phyloP scores from a whole-genome alignment of 1,140 invertebrate species.

The Oscheius sp. region DNA sequence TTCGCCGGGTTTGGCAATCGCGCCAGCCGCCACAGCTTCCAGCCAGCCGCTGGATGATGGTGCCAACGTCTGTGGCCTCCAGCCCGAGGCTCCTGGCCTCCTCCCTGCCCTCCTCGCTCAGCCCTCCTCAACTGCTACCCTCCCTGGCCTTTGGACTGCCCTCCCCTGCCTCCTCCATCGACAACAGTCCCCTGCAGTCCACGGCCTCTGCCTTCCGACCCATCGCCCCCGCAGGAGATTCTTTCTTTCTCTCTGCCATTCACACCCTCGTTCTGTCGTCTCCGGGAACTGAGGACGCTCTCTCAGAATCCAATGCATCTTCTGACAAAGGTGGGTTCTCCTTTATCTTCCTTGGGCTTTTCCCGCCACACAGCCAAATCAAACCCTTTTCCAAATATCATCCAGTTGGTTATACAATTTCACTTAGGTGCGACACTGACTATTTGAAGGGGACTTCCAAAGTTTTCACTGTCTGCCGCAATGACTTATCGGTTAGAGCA shows the following conservation, averaged over 20 bases:
- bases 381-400: too few relatives aligned
- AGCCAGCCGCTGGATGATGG: too few relatives aligned
- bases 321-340: neutral
- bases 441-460: too few relatives aligned
- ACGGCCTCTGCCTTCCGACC: conserved; percentile 6
- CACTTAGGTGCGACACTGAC: too few relatives aligned
- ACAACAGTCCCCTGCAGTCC: neutral
- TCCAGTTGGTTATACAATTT: too few relatives aligned
- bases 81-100: neutral
- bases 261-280: neutral
- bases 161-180: neutral
- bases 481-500: too few relatives aligned
- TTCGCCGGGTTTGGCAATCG: neutral
- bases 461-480: too few relatives aligned
- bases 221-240: neutral
- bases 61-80: neutral
- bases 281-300: neutral
- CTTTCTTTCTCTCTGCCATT: conserved; percentile 10
- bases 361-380: too few relatives aligned
- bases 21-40: conserved; percentile 2
- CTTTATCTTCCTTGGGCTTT: too few relatives aligned
- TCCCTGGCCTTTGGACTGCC: neutral
- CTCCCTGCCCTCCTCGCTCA: neutral
- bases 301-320: neutral
- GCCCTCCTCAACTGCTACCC: neutral